Conservation (phyloP, 2,888 invertebrate genomes). For the Conus canariensis region DNA sequence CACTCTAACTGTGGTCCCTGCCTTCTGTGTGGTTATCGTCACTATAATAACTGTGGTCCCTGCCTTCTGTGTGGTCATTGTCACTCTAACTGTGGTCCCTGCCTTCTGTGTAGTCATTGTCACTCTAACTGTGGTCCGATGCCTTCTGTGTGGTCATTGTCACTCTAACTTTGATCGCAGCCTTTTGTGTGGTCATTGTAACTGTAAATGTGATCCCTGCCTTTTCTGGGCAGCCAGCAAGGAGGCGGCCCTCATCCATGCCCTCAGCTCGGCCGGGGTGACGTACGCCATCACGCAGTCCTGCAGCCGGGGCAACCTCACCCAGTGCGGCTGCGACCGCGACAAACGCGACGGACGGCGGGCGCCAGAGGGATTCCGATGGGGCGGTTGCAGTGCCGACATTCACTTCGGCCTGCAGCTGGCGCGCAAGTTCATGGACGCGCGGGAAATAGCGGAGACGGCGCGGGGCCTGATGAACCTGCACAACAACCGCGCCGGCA, state of each 20-base stretch:
- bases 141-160: too few relatives aligned
- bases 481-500: constrained; percentile 96
- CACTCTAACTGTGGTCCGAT: too few relatives aligned
- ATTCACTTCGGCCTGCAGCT: constrained; percentile 85
- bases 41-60: too few relatives aligned
- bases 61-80: too few relatives aligned
- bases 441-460: constrained; percentile 89
- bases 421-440: constrained; percentile 93
- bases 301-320: constrained; percentile 91
- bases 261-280: constrained; percentile 94
- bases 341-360: constrained; percentile 65
- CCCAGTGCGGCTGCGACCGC: constrained; percentile 77
- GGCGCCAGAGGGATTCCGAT: constrained; percentile 84
- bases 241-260: constrained; percentile 96
- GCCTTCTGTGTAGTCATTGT: too few relatives aligned
- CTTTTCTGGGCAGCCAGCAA: constrained; percentile 85
- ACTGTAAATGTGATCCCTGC: too few relatives aligned
- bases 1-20: too few relatives aligned
- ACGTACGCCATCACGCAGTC: constrained; percentile 94
- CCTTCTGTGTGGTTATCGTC: too few relatives aligned
- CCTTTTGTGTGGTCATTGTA: too few relatives aligned
- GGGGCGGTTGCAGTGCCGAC: constrained; percentile 96
- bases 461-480: constrained; percentile 95
- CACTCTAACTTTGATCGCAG: too few relatives aligned
- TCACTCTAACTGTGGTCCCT: too few relatives aligned